Evolutionary conservation across 1,140 invertebrate genomes (phyloP).

Genomic region (Drosophila arizonae): DNA sequence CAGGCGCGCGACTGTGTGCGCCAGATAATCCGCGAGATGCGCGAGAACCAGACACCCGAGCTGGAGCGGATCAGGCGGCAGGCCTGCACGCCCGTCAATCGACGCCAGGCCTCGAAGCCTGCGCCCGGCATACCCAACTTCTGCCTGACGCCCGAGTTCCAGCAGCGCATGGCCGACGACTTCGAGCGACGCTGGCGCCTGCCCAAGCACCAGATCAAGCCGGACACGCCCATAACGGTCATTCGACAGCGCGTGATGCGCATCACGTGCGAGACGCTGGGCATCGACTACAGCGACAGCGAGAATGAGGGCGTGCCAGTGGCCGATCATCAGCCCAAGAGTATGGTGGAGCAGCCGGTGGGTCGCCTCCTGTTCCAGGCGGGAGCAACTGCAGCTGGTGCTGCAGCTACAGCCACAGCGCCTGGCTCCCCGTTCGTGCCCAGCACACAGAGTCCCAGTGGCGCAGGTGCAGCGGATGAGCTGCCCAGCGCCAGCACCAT

Average conservation of each 20-base stretch:
- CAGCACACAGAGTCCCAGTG: slow-evolving; percentile 46
- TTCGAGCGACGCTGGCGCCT: slow-evolving; percentile 77
- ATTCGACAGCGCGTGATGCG: slow-evolving; percentile 68
- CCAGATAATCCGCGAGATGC: slow-evolving; percentile 75
- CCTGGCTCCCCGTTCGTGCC: slow-evolving; percentile 41
- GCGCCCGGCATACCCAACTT: slow-evolving; percentile 73
- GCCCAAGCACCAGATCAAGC: slow-evolving; percentile 67
- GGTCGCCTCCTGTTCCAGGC: slow-evolving; percentile 43
- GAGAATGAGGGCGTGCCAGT: slow-evolving; percentile 1
- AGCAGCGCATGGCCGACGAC: slow-evolving; percentile 77
- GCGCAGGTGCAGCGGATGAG: not conserved
- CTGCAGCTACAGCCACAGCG: not conserved
- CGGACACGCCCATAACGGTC: slow-evolving; percentile 73
- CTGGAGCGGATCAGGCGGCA: slow-evolving; percentile 73
- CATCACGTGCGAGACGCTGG: slow-evolving; percentile 73
- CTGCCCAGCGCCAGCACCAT: slow-evolving; percentile 55
- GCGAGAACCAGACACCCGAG: slow-evolving; percentile 75
- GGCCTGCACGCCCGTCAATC: slow-evolving; percentile 70
- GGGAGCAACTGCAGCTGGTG: not conserved
- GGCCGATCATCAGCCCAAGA: not conserved
- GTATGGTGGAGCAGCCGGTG: slow-evolving; percentile 1
- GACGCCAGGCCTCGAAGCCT: slow-evolving; percentile 36
- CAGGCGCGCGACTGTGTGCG: slow-evolving; percentile 68
- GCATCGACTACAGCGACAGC: slow-evolving; percentile 58
- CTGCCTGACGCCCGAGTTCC: slow-evolving; percentile 73